Base-by-base conservation (phyloP, 1,140 invertebrate species). In the Wiebesia pumilae region DNA sequence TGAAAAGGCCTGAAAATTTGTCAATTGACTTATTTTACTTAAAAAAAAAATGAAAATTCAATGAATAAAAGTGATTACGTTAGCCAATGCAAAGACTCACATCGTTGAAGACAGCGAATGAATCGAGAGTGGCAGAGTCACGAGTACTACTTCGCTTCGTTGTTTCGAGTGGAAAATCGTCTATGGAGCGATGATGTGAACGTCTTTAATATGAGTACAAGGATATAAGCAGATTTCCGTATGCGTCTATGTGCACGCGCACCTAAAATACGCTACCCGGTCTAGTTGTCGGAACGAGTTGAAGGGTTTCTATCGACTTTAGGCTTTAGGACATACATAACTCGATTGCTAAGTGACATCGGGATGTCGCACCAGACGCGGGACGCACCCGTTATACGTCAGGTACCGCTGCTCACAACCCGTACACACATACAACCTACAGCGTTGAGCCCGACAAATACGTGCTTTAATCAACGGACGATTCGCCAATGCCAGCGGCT, bases 381-480 rank as follows among this genome's bases (percentile, higher is more conserved):
- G 67, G 19, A 73, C 33, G 69, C 35, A 40, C 69, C 21, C 0
- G 69, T 73, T 73, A 71, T 73, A 73, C 38, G 35, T 40, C 35
- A 73, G 69, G 2, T 35, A 40, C 30, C 40, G 35, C 21, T 6
- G 35, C 33, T 40, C 3, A 21, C 35, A 40, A 35, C 19, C 14
- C 21, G 19, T 73, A 30, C 21, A 73, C 21, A 73, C 4, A 40
- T 4, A 35, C 19, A 40, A 40, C 35, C 69, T 40, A 10, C 35
- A 38, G 69, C 35, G 35, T 4, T 58, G 51, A 80, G 47, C 47
- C 30, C 47, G 51, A 33, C 77, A 54, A 30, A 10, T 54, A 54
- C 33, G 51, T 62, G 51, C 78, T 80, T 80, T 80, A 80, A 80
- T 80, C 51, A 80, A 80, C 65, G 16, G 65, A 69, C n/a, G 65